Conservation (phyloP, 1,140 invertebrate species). For the Bombus terrestris region DNA sequence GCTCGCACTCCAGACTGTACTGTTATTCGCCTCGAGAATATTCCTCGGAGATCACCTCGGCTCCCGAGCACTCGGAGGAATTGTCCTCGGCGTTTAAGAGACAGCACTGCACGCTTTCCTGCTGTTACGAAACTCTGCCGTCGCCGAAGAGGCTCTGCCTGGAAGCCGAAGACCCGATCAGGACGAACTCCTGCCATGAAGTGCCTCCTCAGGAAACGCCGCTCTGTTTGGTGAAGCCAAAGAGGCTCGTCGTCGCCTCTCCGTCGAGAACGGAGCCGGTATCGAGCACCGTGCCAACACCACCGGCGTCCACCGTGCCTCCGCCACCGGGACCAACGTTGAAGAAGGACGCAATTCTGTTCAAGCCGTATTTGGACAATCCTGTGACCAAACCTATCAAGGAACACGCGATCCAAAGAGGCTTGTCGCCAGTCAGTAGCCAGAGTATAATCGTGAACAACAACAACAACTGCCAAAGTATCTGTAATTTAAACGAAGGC, state of each 20-base stretch:
- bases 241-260: slow-evolving; percentile 53
- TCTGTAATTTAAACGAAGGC: slow-evolving; percentile 76
- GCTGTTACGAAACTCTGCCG: slow-evolving; percentile 63
- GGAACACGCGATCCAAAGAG: slow-evolving; percentile 46
- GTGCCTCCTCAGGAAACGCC: slow-evolving; percentile 77
- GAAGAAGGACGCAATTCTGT: slow-evolving; percentile 82
- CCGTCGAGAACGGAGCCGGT: slow-evolving; percentile 71
- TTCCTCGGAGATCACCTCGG: slow-evolving; percentile 31
- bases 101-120: slow-evolving; percentile 61
- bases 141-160: slow-evolving; percentile 67
- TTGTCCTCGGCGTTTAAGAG: slow-evolving; percentile 64
- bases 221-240: slow-evolving; percentile 79
- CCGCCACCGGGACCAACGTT: slow-evolving; percentile 63
- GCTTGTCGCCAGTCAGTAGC: slow-evolving; percentile 54
- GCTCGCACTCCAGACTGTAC: slow-evolving; percentile 55
- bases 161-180: slow-evolving; percentile 37
- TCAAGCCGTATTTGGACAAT: slow-evolving; percentile 87
- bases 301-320: slow-evolving; percentile 72
- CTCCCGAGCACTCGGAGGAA: slow-evolving; percentile 48
- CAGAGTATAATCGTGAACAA: slow-evolving; percentile 68
- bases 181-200: slow-evolving; percentile 44
- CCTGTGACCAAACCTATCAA: slow-evolving; percentile 77
- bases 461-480: slow-evolving; percentile 75
- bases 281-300: slow-evolving; percentile 80
- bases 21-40: slow-evolving; percentile 73